Percentiles rank a stretch among this genome's conserved stretches.
Conservation (phyloP, 1,140 invertebrate genomes). For the Liolophura sinensis region DNA sequence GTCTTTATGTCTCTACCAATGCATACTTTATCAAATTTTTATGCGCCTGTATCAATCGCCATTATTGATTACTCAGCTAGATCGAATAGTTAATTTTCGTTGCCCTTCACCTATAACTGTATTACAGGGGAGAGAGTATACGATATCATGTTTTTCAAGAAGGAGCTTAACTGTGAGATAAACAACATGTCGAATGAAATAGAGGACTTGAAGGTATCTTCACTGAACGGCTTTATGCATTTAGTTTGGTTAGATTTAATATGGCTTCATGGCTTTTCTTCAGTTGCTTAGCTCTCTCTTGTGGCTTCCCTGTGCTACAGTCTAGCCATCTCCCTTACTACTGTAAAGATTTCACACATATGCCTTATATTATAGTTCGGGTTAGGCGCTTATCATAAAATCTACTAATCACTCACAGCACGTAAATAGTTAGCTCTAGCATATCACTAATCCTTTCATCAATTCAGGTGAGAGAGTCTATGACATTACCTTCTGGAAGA, state of each 20-base stretch:
- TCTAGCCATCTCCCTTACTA: background rate
- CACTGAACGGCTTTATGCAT: background rate
- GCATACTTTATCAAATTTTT: no score
- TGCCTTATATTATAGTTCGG: no score
- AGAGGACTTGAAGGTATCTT: constrained; percentile 64
- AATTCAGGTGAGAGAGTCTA: constrained; percentile 72
- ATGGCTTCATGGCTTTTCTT: background rate
- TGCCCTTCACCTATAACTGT: no score
- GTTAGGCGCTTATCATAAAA: no score
- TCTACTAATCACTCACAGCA: background rate
- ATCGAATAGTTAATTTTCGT: no score
- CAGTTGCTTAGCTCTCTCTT: background rate
- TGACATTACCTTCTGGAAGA: constrained; percentile 87
- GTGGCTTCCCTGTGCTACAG: background rate
- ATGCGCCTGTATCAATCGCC: no score
- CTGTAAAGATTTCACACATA: no score
- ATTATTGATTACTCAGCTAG: no score
- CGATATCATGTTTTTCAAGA: constrained; percentile 89
- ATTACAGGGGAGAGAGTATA: constrained; percentile 83
- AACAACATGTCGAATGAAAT: constrained; percentile 82
- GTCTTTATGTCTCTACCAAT: no score
- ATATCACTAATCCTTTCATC: constrained; percentile 1
- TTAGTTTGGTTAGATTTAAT: no score
- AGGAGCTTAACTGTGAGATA: constrained; percentile 81
- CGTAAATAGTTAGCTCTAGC: no score